Percentiles rank a stretch among this genome's conserved stretches.
Evolutionary conservation across 2,113 vertebrate species (phyloP).

Genomic region (Chiloscyllium plagiosum): DNA sequence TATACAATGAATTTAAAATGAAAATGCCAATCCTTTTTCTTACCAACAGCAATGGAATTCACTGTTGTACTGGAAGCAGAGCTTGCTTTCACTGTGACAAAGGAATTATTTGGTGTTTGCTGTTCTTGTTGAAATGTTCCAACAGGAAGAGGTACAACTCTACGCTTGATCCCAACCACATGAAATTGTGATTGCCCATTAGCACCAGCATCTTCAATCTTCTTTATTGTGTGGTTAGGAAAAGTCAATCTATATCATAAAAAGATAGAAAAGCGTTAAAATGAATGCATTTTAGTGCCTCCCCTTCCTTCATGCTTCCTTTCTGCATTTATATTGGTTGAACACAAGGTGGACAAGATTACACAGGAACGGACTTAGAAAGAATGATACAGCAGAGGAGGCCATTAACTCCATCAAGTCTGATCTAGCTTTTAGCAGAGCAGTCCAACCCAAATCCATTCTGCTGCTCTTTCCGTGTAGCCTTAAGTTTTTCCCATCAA

Average conservation of each 20-base stretch:
- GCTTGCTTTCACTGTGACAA: neutral
- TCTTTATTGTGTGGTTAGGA: slow-evolving; percentile 34
- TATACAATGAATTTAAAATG: neutral
- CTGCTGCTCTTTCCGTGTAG: neutral
- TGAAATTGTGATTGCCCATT: slow-evolving; percentile 33
- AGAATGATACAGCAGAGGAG: neutral
- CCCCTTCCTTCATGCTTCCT: neutral
- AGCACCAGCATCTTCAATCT: slow-evolving; percentile 32
- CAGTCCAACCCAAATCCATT: neutral
- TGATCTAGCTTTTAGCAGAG: neutral
- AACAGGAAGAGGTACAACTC: slow-evolving; percentile 30
- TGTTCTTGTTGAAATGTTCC: slow-evolving; percentile 31
- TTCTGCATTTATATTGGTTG: neutral
- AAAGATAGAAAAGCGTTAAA: slow-evolving; percentile 16
- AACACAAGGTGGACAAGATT: neutral
- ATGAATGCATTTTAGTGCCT: neutral
- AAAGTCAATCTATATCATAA: slow-evolving; percentile 20
- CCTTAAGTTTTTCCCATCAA: neutral
- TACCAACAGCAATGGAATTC: slow-evolving; percentile 25
- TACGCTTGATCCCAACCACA: slow-evolving; percentile 34
- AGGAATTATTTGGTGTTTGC: slow-evolving; percentile 33
- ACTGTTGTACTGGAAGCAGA: neutral
- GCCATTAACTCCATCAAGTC: neutral
- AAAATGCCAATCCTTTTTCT: neutral
- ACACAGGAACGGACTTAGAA: neutral